Percentiles rank a stretch among this genome's conserved stretches.
Evolutionary conservation across 2,797 vertebrate species (phyloP).

Genomic region (Odontamblyopus lacepedii): DNA sequence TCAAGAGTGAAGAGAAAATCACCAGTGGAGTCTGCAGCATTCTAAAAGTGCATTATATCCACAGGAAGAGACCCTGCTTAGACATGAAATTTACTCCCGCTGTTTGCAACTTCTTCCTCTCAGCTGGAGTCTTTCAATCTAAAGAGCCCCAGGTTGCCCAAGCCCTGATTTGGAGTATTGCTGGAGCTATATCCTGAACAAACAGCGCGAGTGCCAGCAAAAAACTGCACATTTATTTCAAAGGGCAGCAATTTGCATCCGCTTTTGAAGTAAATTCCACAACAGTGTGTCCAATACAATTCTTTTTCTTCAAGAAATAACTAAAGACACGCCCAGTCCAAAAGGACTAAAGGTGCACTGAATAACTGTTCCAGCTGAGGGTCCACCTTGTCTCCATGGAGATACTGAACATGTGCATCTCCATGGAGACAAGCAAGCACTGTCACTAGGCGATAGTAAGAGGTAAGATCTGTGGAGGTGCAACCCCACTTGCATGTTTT

Average conservation of each 20-base stretch:
- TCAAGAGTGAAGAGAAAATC: slow-evolving; percentile 41
- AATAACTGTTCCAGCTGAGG: background rate
- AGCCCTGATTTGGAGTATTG: slow-evolving; percentile 35
- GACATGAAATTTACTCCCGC: slow-evolving; percentile 68
- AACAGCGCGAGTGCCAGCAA: slow-evolving; percentile 31
- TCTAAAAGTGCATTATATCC: slow-evolving; percentile 61
- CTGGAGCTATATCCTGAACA: slow-evolving; percentile 48
- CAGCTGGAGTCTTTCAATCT: slow-evolving; percentile 66
- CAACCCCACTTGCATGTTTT: no score
- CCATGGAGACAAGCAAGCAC: no score
- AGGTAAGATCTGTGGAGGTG: no score
- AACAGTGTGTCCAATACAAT: slow-evolving; percentile 5
- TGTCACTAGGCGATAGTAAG: no score
- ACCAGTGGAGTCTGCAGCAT: slow-evolving; percentile 47
- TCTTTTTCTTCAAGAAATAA: background rate
- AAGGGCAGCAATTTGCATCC: slow-evolving; percentile 42
- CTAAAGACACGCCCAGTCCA: background rate
- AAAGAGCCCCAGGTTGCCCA: slow-evolving; percentile 57
- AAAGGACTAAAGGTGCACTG: background rate
- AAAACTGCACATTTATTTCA: slow-evolving; percentile 28
- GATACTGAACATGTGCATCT: background rate
- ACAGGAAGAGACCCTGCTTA: slow-evolving; percentile 62
- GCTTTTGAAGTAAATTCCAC: slow-evolving; percentile 31
- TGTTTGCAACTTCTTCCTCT: slow-evolving; percentile 67
- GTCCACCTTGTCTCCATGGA: background rate